Evolutionary conservation across 2,797 vertebrate genomes (phyloP).

Genomic region (Sylvia borin): DNA sequence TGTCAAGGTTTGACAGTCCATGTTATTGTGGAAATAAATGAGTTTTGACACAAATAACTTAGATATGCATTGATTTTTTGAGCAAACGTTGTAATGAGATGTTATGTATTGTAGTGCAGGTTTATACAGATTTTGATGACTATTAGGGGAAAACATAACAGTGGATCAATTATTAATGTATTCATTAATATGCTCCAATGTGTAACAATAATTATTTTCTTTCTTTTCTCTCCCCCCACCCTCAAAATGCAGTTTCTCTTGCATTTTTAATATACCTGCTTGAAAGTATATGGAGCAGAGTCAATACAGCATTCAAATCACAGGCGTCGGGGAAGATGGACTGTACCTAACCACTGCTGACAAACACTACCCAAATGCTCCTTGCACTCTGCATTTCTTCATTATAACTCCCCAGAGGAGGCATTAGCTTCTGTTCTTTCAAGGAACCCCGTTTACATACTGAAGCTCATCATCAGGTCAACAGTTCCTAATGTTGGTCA

Average conservation of each 20-base stretch:
- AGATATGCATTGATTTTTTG: constrained; percentile 85
- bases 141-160: constrained; percentile 77
- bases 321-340: background rate
- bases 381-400: constrained; percentile 32
- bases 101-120: constrained; percentile 74
- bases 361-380: constrained; percentile 16
- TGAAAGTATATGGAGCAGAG: constrained; percentile 50
- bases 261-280: constrained; percentile 73
- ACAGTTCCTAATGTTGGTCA: constrained; percentile 16
- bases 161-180: constrained; percentile 80
- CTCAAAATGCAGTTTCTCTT: constrained; percentile 56
- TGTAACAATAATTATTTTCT: constrained; percentile 77
- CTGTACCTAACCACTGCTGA: constrained; percentile 21
- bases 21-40: constrained; percentile 88
- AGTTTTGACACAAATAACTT: constrained; percentile 87
- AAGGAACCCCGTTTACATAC: background rate
- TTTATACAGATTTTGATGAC: constrained; percentile 79
- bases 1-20: constrained; percentile 83
- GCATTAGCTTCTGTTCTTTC: constrained; percentile 1
- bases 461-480: background rate
- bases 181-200: constrained; percentile 79
- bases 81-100: constrained; percentile 81
- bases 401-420: constrained; percentile 38
- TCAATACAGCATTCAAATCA: constrained; percentile 49
- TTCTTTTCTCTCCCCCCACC: background rate